Conservation (phyloP, 2,113 vertebrate genomes). For the Nothobranchius kuhntae region DNA sequence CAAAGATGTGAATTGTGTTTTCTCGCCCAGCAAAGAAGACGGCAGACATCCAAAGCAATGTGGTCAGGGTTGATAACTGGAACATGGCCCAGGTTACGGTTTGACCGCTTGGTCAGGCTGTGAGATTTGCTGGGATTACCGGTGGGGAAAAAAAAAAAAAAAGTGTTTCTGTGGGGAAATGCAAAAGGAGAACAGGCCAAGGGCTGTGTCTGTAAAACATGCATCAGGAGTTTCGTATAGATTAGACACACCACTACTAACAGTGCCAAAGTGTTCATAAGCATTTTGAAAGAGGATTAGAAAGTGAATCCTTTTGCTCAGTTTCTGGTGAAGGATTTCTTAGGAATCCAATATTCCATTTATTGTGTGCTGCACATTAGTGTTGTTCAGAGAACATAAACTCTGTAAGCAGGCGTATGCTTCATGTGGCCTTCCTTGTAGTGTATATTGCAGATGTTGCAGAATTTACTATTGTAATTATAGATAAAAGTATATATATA, state of each 20-base stretch:
- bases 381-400: conserved; percentile 56
- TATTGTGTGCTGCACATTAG: conserved; percentile 53
- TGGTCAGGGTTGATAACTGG: conserved; percentile 69
- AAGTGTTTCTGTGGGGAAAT: conserved; percentile 33
- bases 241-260: conserved; percentile 76
- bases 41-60: conserved; percentile 62
- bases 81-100: conserved; percentile 53
- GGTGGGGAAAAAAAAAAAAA: conserved; percentile 27
- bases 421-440: conserved; percentile 38
- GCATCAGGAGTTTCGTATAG: conserved; percentile 69
- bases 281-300: conserved; percentile 77
- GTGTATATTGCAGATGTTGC: conserved; percentile 48
- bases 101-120: conserved; percentile 55
- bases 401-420: conserved; percentile 66
- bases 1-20: conserved; percentile 41
- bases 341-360: conserved; percentile 69
- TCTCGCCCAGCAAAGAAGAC: conserved; percentile 43
- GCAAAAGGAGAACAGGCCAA: conserved; percentile 22
- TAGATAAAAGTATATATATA: conserved; percentile 28
- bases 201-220: conserved; percentile 66
- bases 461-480: conserved; percentile 30
- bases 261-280: conserved; percentile 67
- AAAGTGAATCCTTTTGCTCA: conserved; percentile 75
- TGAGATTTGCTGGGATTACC: conserved; percentile 73
- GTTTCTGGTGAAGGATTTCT: conserved; percentile 69